Percentiles rank a stretch among this genome's conserved stretches.
phyloP scores from a whole-genome alignment of 2,888 invertebrate genomes.

The Brachyptera putata region DNA sequence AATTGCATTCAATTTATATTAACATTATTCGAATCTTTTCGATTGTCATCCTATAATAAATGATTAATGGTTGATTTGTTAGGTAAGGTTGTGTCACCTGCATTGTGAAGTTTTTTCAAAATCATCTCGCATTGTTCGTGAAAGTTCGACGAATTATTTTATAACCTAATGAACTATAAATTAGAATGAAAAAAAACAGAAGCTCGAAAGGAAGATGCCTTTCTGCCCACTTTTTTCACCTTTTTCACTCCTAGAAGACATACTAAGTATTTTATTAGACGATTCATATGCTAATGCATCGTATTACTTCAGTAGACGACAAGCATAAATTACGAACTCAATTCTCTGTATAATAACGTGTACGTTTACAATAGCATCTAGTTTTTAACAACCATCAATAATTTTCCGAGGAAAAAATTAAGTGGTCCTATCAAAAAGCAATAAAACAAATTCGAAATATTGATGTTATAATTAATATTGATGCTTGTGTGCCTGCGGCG shows the following conservation, averaged over 20 bases:
- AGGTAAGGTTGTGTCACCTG: too few relatives aligned
- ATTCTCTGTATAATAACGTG: too few relatives aligned
- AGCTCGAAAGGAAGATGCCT: neutral
- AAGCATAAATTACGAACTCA: neutral
- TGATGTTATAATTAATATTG: slow-evolving; percentile 4
- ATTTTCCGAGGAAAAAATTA: neutral
- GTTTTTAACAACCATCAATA: neutral
- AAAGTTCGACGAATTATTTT: neutral
- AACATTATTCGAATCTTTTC: too few relatives aligned
- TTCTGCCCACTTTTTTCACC: neutral
- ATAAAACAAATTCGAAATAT: slow-evolving; percentile 1
- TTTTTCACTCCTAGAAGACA: neutral
- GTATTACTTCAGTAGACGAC: neutral
- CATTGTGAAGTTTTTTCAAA: too few relatives aligned
- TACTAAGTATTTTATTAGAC: slow-evolving; percentile 4
- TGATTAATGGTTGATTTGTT: too few relatives aligned
- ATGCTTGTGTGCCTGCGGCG: neutral
- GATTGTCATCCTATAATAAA: too few relatives aligned
- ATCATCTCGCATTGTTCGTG: too few relatives aligned
- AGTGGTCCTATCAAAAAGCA: slow-evolving; percentile 11
- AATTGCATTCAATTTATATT: too few relatives aligned
- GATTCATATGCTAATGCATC: slow-evolving; percentile 7
- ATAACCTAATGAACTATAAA: neutral
- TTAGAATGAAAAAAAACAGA: neutral
- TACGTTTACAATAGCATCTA: neutral